Percentiles rank a stretch among this genome's conserved stretches.
These are phyloP conservation scores for Mylabris phalerata DNA, from an alignment of 1,140 invertebrate genomes.

Conservation along the genomic window DNA sequence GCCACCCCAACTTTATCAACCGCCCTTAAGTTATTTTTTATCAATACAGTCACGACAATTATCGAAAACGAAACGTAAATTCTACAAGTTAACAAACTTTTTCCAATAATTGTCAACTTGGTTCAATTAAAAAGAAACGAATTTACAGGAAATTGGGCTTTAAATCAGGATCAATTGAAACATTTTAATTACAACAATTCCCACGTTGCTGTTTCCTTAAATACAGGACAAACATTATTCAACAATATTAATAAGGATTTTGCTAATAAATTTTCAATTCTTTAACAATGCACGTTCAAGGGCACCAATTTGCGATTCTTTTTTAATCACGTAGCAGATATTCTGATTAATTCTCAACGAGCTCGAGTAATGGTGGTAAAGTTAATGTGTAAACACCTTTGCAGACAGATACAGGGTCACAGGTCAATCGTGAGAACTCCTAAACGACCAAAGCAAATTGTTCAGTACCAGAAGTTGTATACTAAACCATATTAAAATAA, in stretches of 20 bases:
- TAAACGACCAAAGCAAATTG: slow-evolving; percentile 25
- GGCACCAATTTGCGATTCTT: neutral
- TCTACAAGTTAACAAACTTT: too few species aligned
- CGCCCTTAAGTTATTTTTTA: too few species aligned
- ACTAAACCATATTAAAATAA: too few species aligned
- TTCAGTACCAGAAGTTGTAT: slow-evolving; percentile 23
- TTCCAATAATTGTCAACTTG: too few species aligned
- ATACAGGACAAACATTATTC: neutral
- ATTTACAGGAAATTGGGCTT: too few species aligned
- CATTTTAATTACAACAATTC: neutral
- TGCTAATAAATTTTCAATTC: neutral
- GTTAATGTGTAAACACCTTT: slow-evolving; percentile 31
- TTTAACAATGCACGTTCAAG: neutral
- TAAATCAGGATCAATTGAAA: too few species aligned
- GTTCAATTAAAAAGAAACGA: too few species aligned
- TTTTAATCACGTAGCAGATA: slow-evolving; percentile 10
- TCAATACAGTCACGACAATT: too few species aligned
- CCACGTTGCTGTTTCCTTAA: neutral
- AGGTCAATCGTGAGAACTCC: slow-evolving; percentile 30
- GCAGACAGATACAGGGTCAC: slow-evolving; percentile 21
- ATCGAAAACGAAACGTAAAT: too few species aligned
- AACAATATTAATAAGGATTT: neutral
- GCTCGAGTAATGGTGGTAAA: slow-evolving; percentile 21
- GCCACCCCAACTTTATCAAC: too few species aligned
- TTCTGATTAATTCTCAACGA: slow-evolving; percentile 25